Percentiles rank a stretch among this genome's conserved stretches.
Conservation (phyloP, 2,113 vertebrate species). For the Helogale parvula region DNA sequence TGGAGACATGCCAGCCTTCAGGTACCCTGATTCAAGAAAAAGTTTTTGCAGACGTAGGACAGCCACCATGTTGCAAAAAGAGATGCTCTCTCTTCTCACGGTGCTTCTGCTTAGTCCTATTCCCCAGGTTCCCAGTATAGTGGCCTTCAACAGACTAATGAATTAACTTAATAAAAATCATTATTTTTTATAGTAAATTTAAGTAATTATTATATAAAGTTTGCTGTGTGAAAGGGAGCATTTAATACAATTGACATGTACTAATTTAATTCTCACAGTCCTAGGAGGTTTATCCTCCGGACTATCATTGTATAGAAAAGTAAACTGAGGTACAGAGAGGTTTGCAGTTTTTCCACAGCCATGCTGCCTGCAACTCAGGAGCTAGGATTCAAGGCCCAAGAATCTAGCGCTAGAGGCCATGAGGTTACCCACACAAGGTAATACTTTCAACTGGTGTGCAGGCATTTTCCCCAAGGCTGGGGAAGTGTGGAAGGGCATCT, state of each 20-base stretch:
- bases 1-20: not conserved
- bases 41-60: not conserved
- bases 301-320: not conserved
- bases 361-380: accelerated
- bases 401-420: accelerated
- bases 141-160: not conserved
- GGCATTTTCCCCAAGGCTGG: too few relatives aligned
- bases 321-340: not conserved
- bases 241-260: not conserved
- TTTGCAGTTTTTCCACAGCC: not conserved
- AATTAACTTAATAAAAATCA: not conserved
- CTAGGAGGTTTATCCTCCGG: not conserved
- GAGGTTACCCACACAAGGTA: accelerated
- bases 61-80: not conserved
- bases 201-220: not conserved
- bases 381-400: not conserved
- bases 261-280: not conserved
- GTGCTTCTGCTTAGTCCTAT: not conserved
- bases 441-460: accelerated
- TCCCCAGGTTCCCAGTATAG: not conserved
- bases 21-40: not conserved
- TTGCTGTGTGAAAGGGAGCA: not conserved
- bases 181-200: too few relatives aligned
- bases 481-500: accelerated
- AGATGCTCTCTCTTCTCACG: not conserved